Evolutionary conservation across 2,113 vertebrate species (phyloP).

Genomic region (Passer domesticus): DNA sequence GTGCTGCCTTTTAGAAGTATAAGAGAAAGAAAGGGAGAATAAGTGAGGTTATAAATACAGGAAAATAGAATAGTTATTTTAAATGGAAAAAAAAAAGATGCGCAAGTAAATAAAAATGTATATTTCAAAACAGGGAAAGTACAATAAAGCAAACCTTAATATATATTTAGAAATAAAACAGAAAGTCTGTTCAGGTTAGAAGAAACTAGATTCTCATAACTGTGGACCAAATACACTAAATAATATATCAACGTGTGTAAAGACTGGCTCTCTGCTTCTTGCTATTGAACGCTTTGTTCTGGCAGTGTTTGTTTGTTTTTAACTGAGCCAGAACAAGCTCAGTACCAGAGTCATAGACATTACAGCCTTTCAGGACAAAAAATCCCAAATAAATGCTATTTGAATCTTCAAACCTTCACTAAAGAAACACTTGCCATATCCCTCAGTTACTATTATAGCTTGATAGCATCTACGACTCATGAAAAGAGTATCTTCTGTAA

Average conservation of each 20-base stretch:
- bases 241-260: background rate
- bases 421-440: background rate
- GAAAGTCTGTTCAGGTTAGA: background rate
- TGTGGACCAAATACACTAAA: background rate
- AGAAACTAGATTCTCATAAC: background rate
- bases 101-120: background rate
- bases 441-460: background rate
- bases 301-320: background rate
- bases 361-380: background rate
- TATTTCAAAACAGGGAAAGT: background rate
- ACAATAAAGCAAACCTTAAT: background rate
- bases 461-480: background rate
- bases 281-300: background rate
- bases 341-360: background rate
- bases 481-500: background rate
- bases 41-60: background rate
- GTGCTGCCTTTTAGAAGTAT: constrained; percentile 13
- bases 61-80: background rate
- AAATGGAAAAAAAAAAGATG: background rate
- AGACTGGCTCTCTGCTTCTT: background rate
- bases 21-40: background rate
- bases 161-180: background rate
- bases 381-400: background rate
- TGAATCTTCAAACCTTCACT: background rate
- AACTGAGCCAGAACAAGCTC: background rate